Evolutionary conservation across 2,797 vertebrate species (phyloP).

Genomic region (Falco columbarius): DNA sequence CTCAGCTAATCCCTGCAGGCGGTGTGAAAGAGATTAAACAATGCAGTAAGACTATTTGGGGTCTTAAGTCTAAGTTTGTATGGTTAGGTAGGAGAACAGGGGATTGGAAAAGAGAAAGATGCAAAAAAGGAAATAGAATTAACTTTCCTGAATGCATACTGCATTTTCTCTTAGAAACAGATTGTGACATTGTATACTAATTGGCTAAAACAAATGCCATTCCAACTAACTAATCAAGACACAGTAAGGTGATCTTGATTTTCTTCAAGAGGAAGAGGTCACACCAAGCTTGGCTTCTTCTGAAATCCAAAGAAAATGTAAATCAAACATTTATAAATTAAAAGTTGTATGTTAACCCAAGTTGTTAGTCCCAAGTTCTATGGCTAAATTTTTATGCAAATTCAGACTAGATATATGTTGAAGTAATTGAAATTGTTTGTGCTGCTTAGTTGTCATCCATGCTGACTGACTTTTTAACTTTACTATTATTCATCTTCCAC

Average conservation of each 20-base stretch:
- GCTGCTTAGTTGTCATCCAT: not conserved
- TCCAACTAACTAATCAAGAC: not conserved
- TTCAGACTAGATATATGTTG: not conserved
- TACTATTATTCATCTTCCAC: not conserved
- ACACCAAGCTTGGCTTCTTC: not conserved
- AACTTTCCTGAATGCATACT: not conserved
- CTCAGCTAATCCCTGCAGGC: constrained; percentile 32
- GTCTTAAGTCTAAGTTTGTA: not conserved
- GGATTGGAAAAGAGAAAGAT: not conserved
- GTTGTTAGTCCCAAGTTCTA: not conserved
- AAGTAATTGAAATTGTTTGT: not conserved
- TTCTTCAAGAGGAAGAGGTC: not conserved
- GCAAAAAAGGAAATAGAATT: not conserved
- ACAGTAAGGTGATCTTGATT: not conserved
- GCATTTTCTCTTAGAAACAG: not conserved
- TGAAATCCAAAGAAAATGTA: constrained; percentile 34
- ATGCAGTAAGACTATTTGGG: not conserved
- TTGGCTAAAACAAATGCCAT: not conserved
- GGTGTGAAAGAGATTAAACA: constrained; percentile 3
- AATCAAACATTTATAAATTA: not conserved
- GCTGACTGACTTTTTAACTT: not conserved
- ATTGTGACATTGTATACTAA: not conserved
- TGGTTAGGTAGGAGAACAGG: not conserved
- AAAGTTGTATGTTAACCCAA: too few relatives aligned
- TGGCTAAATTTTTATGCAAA: not conserved